A percentile compares a stretch with the other conserved stretches of the same genome.
These are phyloP conservation scores for Drosophila mayaguana DNA, from an alignment of 2,888 invertebrate genomes.

Conservation along the genomic window DNA sequence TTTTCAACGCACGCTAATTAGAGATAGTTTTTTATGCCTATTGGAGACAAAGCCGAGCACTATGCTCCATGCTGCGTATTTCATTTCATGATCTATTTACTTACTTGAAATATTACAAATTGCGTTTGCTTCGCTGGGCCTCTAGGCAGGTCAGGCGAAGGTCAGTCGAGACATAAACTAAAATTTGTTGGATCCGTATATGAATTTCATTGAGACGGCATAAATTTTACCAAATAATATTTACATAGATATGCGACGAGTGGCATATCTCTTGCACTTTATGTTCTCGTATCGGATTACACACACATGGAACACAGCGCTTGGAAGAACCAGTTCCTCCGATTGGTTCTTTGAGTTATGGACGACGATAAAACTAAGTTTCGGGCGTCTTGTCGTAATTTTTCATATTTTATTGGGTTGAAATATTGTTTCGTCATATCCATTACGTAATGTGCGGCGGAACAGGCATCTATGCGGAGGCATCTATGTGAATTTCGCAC, in stretches of 20 bases:
- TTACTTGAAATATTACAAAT: conserved; percentile 57
- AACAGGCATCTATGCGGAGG: neutral
- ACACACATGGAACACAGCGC: neutral
- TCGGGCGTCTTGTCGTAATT: conserved; percentile 46
- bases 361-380: conserved; percentile 60
- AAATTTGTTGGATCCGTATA: conserved; percentile 72
- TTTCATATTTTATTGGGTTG: conserved; percentile 71
- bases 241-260: conserved; percentile 52
- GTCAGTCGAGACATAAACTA: conserved; percentile 72
- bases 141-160: conserved; percentile 60
- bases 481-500: conserved; percentile 36
- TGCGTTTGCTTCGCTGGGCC: neutral
- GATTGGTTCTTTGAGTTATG: conserved; percentile 64
- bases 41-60: conserved; percentile 4
- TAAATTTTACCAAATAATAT: conserved; percentile 62
- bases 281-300: conserved; percentile 72
- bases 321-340: conserved; percentile 38
- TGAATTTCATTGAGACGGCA: conserved; percentile 61
- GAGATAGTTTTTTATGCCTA: conserved; percentile 7
- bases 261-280: conserved; percentile 71
- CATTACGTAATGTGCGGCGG: conserved; percentile 50
- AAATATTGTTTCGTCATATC: conserved; percentile 72
- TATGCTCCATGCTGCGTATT: conserved; percentile 25
- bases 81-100: conserved; percentile 51
- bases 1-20: conserved; percentile 30